Evolutionary conservation across 2,888 invertebrate genomes (phyloP), one percentile per base, ranked within the genome.

Genomic region (Abrostola tripartita): DNA sequence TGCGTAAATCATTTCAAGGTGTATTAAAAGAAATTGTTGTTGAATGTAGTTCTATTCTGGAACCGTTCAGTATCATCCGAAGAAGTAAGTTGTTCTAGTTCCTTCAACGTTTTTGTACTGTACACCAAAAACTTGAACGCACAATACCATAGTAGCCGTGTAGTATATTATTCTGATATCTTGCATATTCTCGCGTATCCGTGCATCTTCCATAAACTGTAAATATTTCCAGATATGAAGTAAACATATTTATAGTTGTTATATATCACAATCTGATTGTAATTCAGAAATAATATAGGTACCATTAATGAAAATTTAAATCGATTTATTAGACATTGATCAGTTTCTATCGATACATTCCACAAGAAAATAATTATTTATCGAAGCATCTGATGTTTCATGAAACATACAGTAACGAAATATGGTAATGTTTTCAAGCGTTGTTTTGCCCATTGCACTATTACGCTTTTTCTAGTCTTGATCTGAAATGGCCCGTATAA

Each of bases 141-240:
- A 90, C 90, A 89, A 76, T 76, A 72, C 67, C 73, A 78, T 71
- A 70, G 64, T 65, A 77, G 63, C 70, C 55, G 64, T 68, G 70
- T 68, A 73, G 60, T 71, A 72, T 68, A 60, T 66, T 65, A 58
- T 64, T 76, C 61, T 57, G 66, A 72, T 76, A 60, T 58, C 65
- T 81, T 81, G 65, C 69, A 72, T 68, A 71, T 73, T 71, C 66
- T 52, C 61, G 75, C 64, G 61, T 71, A 71, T 75, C 61, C 74
- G 76, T 76, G 73, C 79, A 82, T 84, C 85, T 87, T 85, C 85
- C 83, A 81, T 80, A 58, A 74, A 75, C 78, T 86, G 84, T 85
- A 86, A 80, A 85, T 84, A 87, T 77, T 78, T 79, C 74, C 83
- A 85, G 79, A 76, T 81, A 79, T 82, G 79, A 82, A 79, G 71